Base-by-base conservation (phyloP, 2,888 invertebrate genomes). In the Caenorhabditis drosophilae region DNA sequence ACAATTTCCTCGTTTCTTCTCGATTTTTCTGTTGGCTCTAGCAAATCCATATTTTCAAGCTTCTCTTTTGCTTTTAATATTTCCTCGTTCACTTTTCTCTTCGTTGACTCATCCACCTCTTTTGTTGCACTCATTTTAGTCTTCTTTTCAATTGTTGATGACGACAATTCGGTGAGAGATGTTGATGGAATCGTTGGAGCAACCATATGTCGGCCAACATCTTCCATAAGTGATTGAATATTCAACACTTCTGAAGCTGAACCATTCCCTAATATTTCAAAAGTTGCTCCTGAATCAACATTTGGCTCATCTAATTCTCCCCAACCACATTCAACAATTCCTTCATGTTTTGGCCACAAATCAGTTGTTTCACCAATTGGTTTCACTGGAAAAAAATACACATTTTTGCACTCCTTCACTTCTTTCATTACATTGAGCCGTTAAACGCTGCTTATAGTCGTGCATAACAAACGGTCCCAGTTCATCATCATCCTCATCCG, bases 41-140 rank as follows among this genome's bases (percentile, higher is more conserved):
- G 34, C 54, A 69, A 40, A 20, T 90, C 89, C 36, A 87, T 88
- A 7, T 84, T 76, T 62, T 59, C 50, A 2, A 50, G 20, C 18
- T 36, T 31, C n/a, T 64, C 54, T 9, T 20, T 34, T 1, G 67
- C 47, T n/a, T 57, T 53, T 20, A 18, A 34, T 7, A 57, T n/a
- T 34, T 40, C 27, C 50, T 53, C 34, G n/a, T 15, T 47, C n/a
- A n/a, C n/a, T n/a, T n/a, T n/a, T 23, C 42, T 58, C 45, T 20
- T 50, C 50, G 18, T 40, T 27, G n/a, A 26, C 9, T 52, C 42
- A 41, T 48, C 44, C 47, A 9, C 25, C 38, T 36, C 27, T 38
- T 31, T 45, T 27, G 36, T 26, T 18, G 2, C 16, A 25, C 27
- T 27, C n/a, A n/a, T n/a, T n/a, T n/a, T n/a, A n/a, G n/a, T n/a